phyloP scores from a whole-genome alignment of 2,888 invertebrate species.

The Apotomis turbidana region DNA sequence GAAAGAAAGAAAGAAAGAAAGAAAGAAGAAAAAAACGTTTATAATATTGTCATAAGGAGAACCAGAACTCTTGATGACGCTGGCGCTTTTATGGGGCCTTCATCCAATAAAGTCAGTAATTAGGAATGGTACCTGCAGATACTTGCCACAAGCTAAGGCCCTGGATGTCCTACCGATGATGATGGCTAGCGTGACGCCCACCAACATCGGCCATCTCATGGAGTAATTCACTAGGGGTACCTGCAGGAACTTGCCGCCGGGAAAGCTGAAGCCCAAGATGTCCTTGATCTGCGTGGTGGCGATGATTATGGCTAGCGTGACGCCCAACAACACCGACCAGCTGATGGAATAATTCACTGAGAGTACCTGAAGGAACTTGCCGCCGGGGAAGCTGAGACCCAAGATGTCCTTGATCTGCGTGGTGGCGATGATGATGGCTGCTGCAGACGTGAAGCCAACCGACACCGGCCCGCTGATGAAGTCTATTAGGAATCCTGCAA shows the following conservation, averaged over 20 bases:
- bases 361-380: slow-evolving; percentile 87
- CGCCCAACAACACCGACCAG: too few species aligned
- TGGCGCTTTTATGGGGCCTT: too few species aligned
- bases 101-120: too few species aligned
- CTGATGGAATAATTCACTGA: neutral
- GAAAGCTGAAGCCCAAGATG: slow-evolving; percentile 87
- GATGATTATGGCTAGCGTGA: slow-evolving; percentile 76
- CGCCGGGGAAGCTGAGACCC: slow-evolving; percentile 87
- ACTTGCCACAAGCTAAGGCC: slow-evolving; percentile 88
- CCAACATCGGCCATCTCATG: too few species aligned
- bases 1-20: too few species aligned
- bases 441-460: slow-evolving; percentile 92
- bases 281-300: slow-evolving; percentile 92
- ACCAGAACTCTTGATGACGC: too few species aligned
- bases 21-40: too few species aligned
- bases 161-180: slow-evolving; percentile 91
- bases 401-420: slow-evolving; percentile 91
- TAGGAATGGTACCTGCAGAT: slow-evolving; percentile 80
- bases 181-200: slow-evolving; percentile 76
- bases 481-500: slow-evolving; percentile 90
- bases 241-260: slow-evolving; percentile 88
- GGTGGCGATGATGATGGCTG: slow-evolving; percentile 92
- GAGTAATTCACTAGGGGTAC: slow-evolving; percentile 56
- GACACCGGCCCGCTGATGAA: slow-evolving; percentile 94
- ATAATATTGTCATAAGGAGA: too few species aligned